phyloP scores from a whole-genome alignment of 2,888 invertebrate species.

The Steinernema hermaphroditum region DNA sequence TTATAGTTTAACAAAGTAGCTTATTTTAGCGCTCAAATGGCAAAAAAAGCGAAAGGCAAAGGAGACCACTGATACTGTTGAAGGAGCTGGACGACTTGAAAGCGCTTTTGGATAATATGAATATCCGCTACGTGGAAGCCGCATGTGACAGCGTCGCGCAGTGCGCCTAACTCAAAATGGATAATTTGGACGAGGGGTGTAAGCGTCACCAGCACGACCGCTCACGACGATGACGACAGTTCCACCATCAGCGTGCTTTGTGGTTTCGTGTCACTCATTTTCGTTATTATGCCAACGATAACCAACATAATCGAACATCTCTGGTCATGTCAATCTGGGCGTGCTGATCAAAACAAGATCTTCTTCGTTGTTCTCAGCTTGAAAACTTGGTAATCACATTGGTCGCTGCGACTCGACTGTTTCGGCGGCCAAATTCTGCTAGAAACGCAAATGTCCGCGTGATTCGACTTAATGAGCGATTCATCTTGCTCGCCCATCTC shows the following conservation, averaged over 20 bases:
- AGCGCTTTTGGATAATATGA: conserved; percentile 80
- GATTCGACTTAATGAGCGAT: not conserved
- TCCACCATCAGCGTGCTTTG: too few relatives aligned
- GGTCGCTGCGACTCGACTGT: not conserved
- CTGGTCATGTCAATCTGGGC: too few relatives aligned
- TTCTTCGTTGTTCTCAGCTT: not conserved
- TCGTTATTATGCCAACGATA: too few relatives aligned
- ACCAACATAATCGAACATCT: too few relatives aligned
- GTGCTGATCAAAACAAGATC: too few relatives aligned
- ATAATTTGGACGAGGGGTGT: conserved; percentile 80
- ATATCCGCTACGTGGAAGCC: conserved; percentile 87
- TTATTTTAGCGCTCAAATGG: conserved; percentile 22
- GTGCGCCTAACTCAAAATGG: conserved; percentile 84
- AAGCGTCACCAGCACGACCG: too few relatives aligned
- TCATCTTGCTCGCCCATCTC: not conserved
- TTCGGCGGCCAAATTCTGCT: not conserved
- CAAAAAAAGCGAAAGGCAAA: not conserved
- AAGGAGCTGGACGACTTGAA: conserved; percentile 13
- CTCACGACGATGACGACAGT: too few relatives aligned
- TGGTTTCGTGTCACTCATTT: too few relatives aligned
- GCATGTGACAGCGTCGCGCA: conserved; percentile 98
- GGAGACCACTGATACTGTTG: not conserved
- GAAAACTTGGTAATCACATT: conserved; percentile 22
- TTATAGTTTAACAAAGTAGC: not conserved
- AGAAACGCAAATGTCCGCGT: conserved; percentile 2